Base-by-base conservation (phyloP, 2,888 invertebrate genomes). In the Cephus pulcher region DNA sequence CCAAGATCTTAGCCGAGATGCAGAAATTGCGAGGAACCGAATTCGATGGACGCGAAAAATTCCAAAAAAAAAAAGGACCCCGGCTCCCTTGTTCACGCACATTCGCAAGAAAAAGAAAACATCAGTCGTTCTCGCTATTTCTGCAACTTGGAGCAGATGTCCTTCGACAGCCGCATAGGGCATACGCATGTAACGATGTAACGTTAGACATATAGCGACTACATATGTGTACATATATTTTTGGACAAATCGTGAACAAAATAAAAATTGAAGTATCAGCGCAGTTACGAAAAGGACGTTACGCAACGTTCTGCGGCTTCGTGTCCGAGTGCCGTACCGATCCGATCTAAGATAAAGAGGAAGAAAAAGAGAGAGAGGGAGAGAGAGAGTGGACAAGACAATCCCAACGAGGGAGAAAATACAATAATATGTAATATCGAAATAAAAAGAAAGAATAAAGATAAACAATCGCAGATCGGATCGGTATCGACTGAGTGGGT, bases 161-260 rank as follows among this genome's bases (percentile, higher is more conserved):
- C 80, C 23, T 37, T 81, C 76, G 80, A 76, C 75, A 81, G 76
- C 78, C 77, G 76, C 56, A 80, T 81, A 83, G 82, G 82, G 81
- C 82, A 83, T 84, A 82, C 86, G 80, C 82, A 81, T 78, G 79
- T 82, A 84, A 74, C 34, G 75, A 80, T 76, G 70, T 73, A 77
- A 83, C 84, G 86, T 84, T 87, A 86, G 81, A 83, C 87, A 87
- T 87, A 87, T 85, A 85, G 86, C 86, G 85, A 84, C 85, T 84
- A 86, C 83, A 73, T 37, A 71, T 71, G 76, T 76, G 73, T 76
- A 73, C 76, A 73, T 76, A 76, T 76, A 76, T 76, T 76, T 76
- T 76, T 76, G 71, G 76, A 76, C 73, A 76, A 40, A 76, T 40
- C 34, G 71, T 76, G 71, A 70, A 40, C 34, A 76, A 32, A 30